phyloP scores from a whole-genome alignment of 2,888 invertebrate species.

The Phrixothrix hirtus region DNA sequence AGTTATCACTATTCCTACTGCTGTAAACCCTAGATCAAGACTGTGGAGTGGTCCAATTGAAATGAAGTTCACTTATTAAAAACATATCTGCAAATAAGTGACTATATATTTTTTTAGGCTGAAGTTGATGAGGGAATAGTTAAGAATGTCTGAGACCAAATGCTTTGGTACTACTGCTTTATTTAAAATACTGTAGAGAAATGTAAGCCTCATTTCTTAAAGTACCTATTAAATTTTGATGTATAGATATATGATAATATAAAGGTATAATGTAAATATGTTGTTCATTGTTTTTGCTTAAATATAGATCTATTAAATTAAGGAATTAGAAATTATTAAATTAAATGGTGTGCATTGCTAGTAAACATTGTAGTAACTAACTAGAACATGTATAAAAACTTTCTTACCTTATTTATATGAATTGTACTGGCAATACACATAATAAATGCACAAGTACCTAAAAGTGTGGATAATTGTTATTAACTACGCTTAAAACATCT shows the following conservation, averaged over 20 bases:
- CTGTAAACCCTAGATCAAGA: conserved; percentile 46
- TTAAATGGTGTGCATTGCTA: conserved; percentile 19
- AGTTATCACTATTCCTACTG: conserved; percentile 26
- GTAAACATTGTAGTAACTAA: no score
- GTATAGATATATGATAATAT: conserved; percentile 13
- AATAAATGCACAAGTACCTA: conserved; percentile 32
- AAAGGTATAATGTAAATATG: conserved; percentile 23
- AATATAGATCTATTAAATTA: conserved; percentile 3
- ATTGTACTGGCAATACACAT: conserved; percentile 13
- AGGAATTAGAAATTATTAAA: conserved; percentile 12
- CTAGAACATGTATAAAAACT: conserved; percentile 3
- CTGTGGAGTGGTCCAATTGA: conserved; percentile 55
- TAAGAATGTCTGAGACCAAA: conserved; percentile 41
- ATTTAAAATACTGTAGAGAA: no score
- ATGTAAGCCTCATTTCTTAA: no score
- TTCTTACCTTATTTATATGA: conserved; percentile 6
- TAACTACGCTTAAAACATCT: conserved; percentile 47
- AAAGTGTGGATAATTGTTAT: conserved; percentile 44
- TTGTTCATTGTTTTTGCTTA: conserved; percentile 25
- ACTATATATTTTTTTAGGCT: conserved; percentile 53
- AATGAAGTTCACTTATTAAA: conserved; percentile 44
- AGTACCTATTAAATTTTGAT: conserved; percentile 9
- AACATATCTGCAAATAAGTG: conserved; percentile 46
- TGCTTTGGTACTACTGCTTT: conserved; percentile 58
- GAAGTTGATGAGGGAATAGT: conserved; percentile 20